Conservation (phyloP, 1,140 invertebrate genomes). For the Camponotus floridanus region DNA sequence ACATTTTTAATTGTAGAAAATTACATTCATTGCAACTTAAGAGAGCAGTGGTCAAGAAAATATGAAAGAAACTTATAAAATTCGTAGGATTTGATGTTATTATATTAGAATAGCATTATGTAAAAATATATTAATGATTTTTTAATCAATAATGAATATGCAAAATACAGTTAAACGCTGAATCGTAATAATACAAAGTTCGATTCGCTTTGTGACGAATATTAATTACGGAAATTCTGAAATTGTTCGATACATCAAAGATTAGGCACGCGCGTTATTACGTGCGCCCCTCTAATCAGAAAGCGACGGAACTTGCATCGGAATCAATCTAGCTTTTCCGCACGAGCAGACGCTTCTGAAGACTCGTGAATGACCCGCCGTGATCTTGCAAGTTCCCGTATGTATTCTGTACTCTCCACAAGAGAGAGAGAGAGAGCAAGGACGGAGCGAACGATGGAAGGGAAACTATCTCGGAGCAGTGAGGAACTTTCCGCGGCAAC, state of each 20-base stretch:
- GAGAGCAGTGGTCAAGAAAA: background rate
- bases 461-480: conserved; percentile 81
- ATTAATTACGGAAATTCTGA: background rate
- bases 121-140: background rate
- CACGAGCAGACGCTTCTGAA: conserved; percentile 11
- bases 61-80: background rate
- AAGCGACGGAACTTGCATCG: conserved; percentile 56
- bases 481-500: conserved; percentile 72
- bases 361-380: conserved; percentile 14
- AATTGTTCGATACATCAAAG: background rate
- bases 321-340: conserved; percentile 70
- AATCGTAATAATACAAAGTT: background rate
- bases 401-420: background rate
- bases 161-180: background rate
- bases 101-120: background rate
- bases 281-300: conserved; percentile 58
- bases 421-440: background rate
- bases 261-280: conserved; percentile 51
- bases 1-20: background rate
- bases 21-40: background rate
- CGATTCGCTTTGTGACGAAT: background rate
- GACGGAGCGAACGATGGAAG: conserved; percentile 68
- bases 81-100: background rate
- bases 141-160: background rate
- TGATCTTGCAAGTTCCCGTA: conserved; percentile 63